Conservation (phyloP, 2,888 invertebrate genomes). For the Ctena decussata region DNA sequence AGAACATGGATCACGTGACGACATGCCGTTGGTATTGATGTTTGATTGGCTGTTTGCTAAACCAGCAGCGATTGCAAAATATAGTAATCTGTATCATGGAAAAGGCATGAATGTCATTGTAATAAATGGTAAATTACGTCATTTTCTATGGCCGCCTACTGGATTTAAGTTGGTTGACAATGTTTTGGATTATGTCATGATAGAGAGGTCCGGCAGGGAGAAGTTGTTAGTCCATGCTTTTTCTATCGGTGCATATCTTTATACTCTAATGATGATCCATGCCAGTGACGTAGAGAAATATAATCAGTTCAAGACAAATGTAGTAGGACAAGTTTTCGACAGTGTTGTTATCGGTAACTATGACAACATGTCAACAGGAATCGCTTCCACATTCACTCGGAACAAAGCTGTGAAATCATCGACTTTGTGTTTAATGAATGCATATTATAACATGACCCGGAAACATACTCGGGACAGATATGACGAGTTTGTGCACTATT, state of each 20-base stretch:
- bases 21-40: constrained; percentile 64
- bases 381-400: constrained; percentile 30
- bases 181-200: constrained; percentile 54
- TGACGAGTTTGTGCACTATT: constrained; percentile 57
- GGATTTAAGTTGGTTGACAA: constrained; percentile 52
- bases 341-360: constrained; percentile 73
- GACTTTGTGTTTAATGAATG: constrained; percentile 34
- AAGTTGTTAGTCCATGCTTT: constrained; percentile 69
- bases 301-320: constrained; percentile 47
- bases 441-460: constrained; percentile 64
- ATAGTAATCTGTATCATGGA: constrained; percentile 69
- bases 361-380: constrained; percentile 71
- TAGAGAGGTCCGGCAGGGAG: constrained; percentile 23
- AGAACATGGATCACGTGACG: not conserved
- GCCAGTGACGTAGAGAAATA: constrained; percentile 34
- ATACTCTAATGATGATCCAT: constrained; percentile 54
- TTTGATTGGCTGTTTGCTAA: constrained; percentile 74
- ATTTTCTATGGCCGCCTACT: constrained; percentile 71
- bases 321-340: constrained; percentile 74
- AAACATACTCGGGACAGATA: constrained; percentile 67
- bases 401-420: constrained; percentile 30
- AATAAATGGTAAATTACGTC: constrained; percentile 55
- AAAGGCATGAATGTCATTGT: constrained; percentile 70
- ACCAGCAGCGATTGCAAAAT: constrained; percentile 60
- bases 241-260: constrained; percentile 74